A percentile compares a stretch with the other conserved stretches of the same genome.
phyloP scores from a whole-genome alignment of 2,888 invertebrate species.

The Dryadula phaetusa region DNA sequence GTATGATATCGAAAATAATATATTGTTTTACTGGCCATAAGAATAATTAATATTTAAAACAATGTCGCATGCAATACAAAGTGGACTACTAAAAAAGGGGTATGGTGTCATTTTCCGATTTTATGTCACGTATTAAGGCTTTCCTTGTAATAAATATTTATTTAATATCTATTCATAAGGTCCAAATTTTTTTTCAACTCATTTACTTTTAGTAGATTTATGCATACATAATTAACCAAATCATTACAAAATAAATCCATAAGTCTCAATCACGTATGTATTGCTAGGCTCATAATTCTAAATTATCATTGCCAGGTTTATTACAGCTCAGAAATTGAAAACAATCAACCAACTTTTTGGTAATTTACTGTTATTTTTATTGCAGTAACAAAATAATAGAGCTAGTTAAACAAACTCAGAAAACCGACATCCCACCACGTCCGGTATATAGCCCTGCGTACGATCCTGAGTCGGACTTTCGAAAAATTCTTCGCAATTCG shows the following conservation, averaged over 20 bases:
- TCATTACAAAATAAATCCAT: neutral
- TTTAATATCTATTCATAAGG: neutral
- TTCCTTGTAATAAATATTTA: no score
- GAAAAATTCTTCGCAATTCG: conserved; percentile 77
- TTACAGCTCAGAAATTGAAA: neutral
- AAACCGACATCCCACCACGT: conserved; percentile 63
- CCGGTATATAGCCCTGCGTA: conserved; percentile 65
- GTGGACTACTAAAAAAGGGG: conserved; percentile 60
- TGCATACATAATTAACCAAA: neutral
- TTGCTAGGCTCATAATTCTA: neutral
- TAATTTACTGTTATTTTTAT: conserved; percentile 24
- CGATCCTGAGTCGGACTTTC: conserved; percentile 76
- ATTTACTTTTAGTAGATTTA: neutral
- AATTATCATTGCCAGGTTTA: neutral
- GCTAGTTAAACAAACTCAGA: conserved; percentile 73
- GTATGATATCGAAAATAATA: conserved; percentile 64
- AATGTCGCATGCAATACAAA: conserved; percentile 64
- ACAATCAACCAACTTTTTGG: neutral
- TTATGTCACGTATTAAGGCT: neutral
- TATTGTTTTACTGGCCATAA: conserved; percentile 68
- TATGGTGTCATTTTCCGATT: conserved; percentile 51
- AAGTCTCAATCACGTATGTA: neutral
- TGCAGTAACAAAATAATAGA: conserved; percentile 81
- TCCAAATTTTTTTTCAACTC: neutral
- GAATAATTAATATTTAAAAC: conserved; percentile 50